Evolutionary conservation across 30 jellyfish, hydroid and myxozoan genomes (phyloP), one percentile per base, ranked within the genome.

Genomic region (Morbakka virulenta): DNA sequence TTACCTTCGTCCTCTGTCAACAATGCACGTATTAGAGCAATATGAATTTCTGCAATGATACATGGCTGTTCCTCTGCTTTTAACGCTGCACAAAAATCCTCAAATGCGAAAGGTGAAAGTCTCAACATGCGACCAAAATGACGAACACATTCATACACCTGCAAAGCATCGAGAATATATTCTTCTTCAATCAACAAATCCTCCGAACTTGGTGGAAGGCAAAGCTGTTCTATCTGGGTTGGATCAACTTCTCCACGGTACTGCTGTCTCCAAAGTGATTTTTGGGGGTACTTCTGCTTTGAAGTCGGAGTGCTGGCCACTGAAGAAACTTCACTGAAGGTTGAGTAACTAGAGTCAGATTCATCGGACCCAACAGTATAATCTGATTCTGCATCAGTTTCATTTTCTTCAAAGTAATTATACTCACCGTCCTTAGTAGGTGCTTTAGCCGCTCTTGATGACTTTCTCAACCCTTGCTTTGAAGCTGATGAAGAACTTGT

Each of bases 21-120:
- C 20, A 89, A 67, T n/a, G 89, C 79, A 32, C 93, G 70, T 4
- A 89, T 63, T 32, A 89, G 73, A 20, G 82, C 86, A 0, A 83
- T 47, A 65, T 89, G 94, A 24, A 80, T 64, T 82, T 89, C 97
- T 21, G 96, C 89, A 34, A 89, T 73, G 33, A 89, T 73, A 35
- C 93, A 72, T 12, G 97, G 90, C 77, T 83, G 97, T 64, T 82
- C 97, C 1, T 83, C 87, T 22, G 95, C 94, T 22, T 77, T 74
- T 22, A 89, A 80, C 1, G 97, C 95, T 27, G 89, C 93, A 82
- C 97, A 89, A 36, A 89, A 89, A 64, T 89, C 95, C 66, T 89
- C 97, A 77, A 89, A 89, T 23, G 90, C 86, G 32, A 83, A 83
- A 30, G 97, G 95, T 2, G 97, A 89, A n/a, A 89, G 67, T 34